Base-by-base conservation (phyloP, 2,797 vertebrate genomes). In the Sebastes minor region DNA sequence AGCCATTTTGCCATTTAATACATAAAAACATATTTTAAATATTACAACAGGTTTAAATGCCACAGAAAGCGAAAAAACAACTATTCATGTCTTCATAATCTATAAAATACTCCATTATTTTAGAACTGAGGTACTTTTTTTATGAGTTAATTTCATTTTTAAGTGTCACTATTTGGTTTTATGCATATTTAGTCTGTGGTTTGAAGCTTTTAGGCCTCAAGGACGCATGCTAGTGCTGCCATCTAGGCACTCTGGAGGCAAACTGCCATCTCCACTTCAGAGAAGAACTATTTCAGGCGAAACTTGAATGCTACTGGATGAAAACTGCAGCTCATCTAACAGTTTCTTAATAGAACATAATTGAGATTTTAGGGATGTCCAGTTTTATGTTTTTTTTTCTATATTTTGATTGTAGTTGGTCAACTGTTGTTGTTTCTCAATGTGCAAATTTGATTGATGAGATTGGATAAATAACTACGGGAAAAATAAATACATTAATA, bases 221-320 rank as follows among this genome's bases (percentile, higher is more conserved):
- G 18, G 61, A 74, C 10, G 65, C 59, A 35, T 75, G 81, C 79
- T 22, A 13, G 73, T 93, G 91, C 93, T 95, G 94, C 95, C 95
- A 90, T 80, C 94, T 94, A 90, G 91, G 64, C 56, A 30, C 71
- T 13, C 6, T 33, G 28, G 52, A 79, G 53, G 35, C 22, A 32
- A 1, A 88, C 71, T 85, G 64, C 89, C 8, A 14, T 55, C 30
- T 61, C n/a, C 22, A 49, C 6, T 5, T 35, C 11, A 32, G 18
- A 30, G 25, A 13, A 57, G 4, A 35, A 35, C 13, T 7, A 10
- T 57, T 35, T 61, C 22, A 70, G 30, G 38, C 6, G 30, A 22
- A 68, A 73, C 1, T 0, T 53, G 4, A 68, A 55, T 8, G 3
- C 1, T 63, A 56, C 11, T 4, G 22, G 5, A 46, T 27, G 27